Evolutionary conservation across 2,888 invertebrate genomes (phyloP).

Genomic region (Pseudococcus longispinus): DNA sequence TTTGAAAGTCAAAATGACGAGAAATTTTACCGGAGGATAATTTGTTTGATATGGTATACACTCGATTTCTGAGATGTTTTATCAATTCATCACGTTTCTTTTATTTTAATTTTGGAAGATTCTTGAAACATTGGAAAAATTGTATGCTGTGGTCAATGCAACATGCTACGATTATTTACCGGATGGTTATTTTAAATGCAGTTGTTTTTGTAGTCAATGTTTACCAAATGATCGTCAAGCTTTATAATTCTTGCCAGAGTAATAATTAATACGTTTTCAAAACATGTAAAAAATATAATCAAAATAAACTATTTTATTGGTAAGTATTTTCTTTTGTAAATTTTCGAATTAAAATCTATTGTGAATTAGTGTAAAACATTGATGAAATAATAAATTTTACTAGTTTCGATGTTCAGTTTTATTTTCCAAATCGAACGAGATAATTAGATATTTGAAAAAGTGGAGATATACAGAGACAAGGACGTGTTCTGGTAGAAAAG

Average conservation of each 20-base stretch:
- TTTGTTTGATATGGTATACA: too few species aligned
- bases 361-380: slow-evolving; percentile 1
- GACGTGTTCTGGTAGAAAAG: too few species aligned
- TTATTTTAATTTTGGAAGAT: too few species aligned
- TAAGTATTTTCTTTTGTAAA: background rate
- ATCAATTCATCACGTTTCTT: too few species aligned
- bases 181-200: background rate
- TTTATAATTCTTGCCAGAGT: background rate
- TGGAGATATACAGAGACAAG: too few species aligned
- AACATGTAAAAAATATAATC: background rate
- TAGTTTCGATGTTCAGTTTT: background rate
- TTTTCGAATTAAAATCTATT: background rate
- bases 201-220: background rate
- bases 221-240: background rate
- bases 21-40: too few species aligned
- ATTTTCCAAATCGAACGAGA: too few species aligned
- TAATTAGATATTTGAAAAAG: too few species aligned
- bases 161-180: too few species aligned
- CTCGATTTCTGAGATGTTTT: too few species aligned
- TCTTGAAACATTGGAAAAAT: too few species aligned
- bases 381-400: background rate
- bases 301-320: background rate
- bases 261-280: background rate
- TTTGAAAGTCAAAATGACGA: background rate
- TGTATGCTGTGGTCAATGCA: too few species aligned